Conservation (phyloP, 2,888 invertebrate genomes). For the Ptychoptera albimana region DNA sequence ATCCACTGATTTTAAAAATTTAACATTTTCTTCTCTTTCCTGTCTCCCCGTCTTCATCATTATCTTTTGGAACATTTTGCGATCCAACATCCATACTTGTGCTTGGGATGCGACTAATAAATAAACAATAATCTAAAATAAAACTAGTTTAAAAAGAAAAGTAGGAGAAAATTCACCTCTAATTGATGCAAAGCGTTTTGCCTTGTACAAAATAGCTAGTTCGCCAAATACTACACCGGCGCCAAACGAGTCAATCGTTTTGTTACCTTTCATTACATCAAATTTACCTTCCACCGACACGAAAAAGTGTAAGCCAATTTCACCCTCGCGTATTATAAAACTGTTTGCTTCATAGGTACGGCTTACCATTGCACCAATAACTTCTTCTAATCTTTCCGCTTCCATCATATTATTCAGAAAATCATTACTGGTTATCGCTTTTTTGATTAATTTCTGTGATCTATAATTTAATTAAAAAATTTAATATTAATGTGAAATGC, state of each 20-base stretch:
- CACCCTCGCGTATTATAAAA: slow-evolving; percentile 63
- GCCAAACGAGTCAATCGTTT: slow-evolving; percentile 61
- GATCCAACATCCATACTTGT: slow-evolving; percentile 76
- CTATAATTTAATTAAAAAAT: slow-evolving; percentile 21
- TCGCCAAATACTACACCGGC: slow-evolving; percentile 80
- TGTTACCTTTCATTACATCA: slow-evolving; percentile 68
- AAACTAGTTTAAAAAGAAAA: neutral
- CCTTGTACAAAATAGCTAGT: slow-evolving; percentile 85
- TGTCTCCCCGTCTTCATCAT: slow-evolving; percentile 76
- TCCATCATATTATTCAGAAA: slow-evolving; percentile 66
- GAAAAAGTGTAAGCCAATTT: slow-evolving; percentile 72
- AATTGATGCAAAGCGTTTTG: slow-evolving; percentile 77
- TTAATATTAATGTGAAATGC: no score
- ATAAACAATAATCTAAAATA: slow-evolving; percentile 5
- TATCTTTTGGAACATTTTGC: slow-evolving; percentile 73
- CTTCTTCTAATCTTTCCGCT: slow-evolving; percentile 52
- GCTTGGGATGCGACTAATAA: slow-evolving; percentile 53
- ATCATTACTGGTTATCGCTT: slow-evolving; percentile 63
- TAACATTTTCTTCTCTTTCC: slow-evolving; percentile 68
- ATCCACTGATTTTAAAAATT: slow-evolving; percentile 69
- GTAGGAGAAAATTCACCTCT: slow-evolving; percentile 38
- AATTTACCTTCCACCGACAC: slow-evolving; percentile 75
- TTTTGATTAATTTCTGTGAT: slow-evolving; percentile 45
- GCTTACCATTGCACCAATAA: slow-evolving; percentile 70
- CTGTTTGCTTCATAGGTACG: slow-evolving; percentile 48